These are phyloP conservation scores for Montipora capricornis DNA, from an alignment of 64 coral and sea anemone species.

Conservation along the genomic window DNA sequence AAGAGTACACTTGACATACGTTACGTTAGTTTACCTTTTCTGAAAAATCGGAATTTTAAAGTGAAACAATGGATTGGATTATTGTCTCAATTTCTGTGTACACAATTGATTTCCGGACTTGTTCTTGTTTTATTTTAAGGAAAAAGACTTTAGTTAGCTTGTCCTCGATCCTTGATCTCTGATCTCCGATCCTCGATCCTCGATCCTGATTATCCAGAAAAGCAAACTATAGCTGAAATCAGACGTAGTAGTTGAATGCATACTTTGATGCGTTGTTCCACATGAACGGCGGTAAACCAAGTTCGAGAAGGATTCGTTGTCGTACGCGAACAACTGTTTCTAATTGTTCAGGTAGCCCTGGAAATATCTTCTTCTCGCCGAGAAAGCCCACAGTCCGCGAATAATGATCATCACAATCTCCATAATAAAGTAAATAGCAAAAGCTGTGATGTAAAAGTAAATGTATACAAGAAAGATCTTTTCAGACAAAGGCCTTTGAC, in stretches of 20 bases:
- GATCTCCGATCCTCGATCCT: too few relatives aligned
- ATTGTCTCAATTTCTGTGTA: too few relatives aligned
- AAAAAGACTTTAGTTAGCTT: too few relatives aligned
- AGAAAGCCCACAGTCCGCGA: not conserved
- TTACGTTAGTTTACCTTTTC: too few relatives aligned
- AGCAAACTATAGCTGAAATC: not conserved
- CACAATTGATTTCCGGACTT: too few relatives aligned
- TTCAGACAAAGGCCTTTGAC: not conserved
- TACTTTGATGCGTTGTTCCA: not conserved
- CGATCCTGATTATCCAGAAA: too few relatives aligned
- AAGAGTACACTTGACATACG: too few relatives aligned
- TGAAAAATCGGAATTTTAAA: too few relatives aligned
- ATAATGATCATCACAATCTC: not conserved
- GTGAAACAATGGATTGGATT: too few relatives aligned
- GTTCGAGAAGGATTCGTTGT: not conserved
- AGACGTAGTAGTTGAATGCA: not conserved
- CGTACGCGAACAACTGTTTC: not conserved
- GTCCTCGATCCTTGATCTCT: too few relatives aligned
- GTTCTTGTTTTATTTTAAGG: too few relatives aligned
- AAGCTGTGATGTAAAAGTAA: not conserved
- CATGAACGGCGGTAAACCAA: not conserved
- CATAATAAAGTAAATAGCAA: not conserved
- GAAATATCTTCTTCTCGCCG: not conserved
- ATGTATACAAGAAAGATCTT: slow-evolving; percentile 1
- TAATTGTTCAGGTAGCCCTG: not conserved